Base-by-base conservation (phyloP, 2,113 vertebrate species). In the Rhinolophus ferrumequinum region DNA sequence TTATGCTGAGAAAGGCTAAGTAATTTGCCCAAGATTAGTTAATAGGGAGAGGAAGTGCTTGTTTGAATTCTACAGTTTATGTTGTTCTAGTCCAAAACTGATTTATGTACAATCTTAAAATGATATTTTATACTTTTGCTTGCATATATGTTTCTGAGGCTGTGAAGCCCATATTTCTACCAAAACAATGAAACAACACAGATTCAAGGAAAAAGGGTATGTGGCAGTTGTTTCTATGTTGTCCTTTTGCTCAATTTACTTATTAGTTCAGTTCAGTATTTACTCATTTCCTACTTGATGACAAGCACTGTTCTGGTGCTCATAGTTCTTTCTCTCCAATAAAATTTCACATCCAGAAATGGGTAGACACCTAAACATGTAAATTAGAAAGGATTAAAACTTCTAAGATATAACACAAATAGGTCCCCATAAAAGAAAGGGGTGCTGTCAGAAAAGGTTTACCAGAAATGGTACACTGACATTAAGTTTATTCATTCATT, bases 341-440 rank as follows among this genome's bases (percentile, higher is more conserved):
- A 72, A 50, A 96, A 90, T 35, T 79, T 67, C 62, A 91, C 38
- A 83, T 12, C 38, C 33, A 86, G 69, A 87, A 83, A 83, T 38
- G 35, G 41, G 24, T 5, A 90, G 64, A 77, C 16, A 87, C 10
- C 8, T 30, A 64, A n/a, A 67, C 22, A 69, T 8, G 8, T 35
- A 76, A 44, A 58, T 38, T 26, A 58, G 58, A 58, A 90, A 83
- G 38, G 4, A 54, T 18, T 58, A 66, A 83, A 35, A 77, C 8
- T 72, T 73, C 28, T 67, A 54, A 52, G 47, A 9, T 28, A 26
- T 14, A 38, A 64, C 15, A 66, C 22, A 93, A 52, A 52, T 0
- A 47, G n/a, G 13, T 14, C 38, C 19, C 35, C n/a, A 38, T 28
- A 62, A 86, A 56, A 19, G 13, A n/a, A 60, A 41, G 3, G 7